Percentiles rank a stretch among this genome's conserved stretches.
Evolutionary conservation across 2,113 vertebrate species (phyloP).

Genomic region (Loxodonta africana): DNA sequence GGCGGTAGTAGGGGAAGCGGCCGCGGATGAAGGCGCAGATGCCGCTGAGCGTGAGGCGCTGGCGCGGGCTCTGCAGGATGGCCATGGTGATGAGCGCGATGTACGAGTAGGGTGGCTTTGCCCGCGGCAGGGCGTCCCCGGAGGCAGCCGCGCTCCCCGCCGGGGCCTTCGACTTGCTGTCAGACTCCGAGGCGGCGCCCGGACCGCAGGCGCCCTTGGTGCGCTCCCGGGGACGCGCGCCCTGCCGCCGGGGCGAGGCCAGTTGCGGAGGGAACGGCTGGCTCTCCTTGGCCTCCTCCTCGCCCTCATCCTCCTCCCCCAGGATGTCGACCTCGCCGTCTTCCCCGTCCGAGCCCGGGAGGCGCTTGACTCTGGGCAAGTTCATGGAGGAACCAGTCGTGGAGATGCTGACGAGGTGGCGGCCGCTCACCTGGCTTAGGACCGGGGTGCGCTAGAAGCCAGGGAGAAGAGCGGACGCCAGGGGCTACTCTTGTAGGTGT

Average conservation of each 20-base stretch:
- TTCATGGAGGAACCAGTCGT: conserved; percentile 51
- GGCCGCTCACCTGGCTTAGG: neutral
- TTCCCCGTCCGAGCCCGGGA: neutral
- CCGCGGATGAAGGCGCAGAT: conserved; percentile 97
- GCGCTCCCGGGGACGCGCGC: neutral
- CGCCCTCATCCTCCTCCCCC: conserved; percentile 49
- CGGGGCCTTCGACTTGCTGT: conserved; percentile 80
- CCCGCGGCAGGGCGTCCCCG: conserved; percentile 67
- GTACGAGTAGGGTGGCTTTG: conserved; percentile 95
- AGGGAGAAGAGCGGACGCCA: neutral
- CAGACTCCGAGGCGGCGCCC: conserved; percentile 82
- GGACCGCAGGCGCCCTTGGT: neutral
- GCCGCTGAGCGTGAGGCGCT: conserved; percentile 94
- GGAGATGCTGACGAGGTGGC: neutral
- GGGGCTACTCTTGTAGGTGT: too few relatives aligned
- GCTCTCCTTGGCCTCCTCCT: neutral
- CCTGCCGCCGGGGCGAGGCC: neutral
- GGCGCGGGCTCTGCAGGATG: conserved; percentile 93
- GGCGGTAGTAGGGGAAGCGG: conserved; percentile 94
- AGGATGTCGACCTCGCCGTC: conserved; percentile 22
- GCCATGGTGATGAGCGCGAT: conserved; percentile 97
- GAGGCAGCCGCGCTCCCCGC: conserved; percentile 16
- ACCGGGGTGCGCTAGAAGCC: neutral
- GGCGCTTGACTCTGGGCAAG: neutral
- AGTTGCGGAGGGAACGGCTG: neutral